These are phyloP conservation scores for Lophochroa leadbeateri DNA, from an alignment of 2,113 vertebrate species.

Conservation along the genomic window DNA sequence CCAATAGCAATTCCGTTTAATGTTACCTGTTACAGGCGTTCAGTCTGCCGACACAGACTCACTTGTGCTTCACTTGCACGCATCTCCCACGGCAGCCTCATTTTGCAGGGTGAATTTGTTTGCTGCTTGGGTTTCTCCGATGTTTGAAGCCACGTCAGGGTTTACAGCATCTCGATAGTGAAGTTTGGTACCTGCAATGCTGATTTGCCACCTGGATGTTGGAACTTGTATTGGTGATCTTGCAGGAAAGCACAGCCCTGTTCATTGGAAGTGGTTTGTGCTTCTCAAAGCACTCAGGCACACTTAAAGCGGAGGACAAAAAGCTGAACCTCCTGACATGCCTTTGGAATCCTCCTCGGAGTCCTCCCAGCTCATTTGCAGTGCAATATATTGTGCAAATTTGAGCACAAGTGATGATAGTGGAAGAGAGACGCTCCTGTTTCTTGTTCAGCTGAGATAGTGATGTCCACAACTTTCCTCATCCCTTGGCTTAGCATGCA, in stretches of 20 bases:
- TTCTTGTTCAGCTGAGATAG: neutral
- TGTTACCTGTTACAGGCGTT: neutral
- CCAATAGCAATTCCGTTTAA: neutral
- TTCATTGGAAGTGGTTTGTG: accelerated
- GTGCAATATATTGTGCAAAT: neutral
- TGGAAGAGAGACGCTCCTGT: neutral
- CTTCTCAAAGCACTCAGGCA: neutral
- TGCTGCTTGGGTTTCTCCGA: neutral
- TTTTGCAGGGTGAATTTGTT: neutral
- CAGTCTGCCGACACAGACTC: accelerated
- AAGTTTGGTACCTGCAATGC: neutral
- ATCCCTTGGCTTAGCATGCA: accelerated
- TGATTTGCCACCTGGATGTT: neutral
- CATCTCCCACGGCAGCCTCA: neutral
- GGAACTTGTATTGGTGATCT: neutral
- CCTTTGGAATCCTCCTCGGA: neutral
- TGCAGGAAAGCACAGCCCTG: neutral
- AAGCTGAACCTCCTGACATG: neutral
- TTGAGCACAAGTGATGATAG: neutral
- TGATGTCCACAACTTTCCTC: neutral
- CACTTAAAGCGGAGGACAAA: neutral
- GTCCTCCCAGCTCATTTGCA: neutral
- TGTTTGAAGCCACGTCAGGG: neutral
- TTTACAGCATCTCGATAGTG: neutral
- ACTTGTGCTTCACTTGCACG: no score